These are phyloP conservation scores for Meteorus sp. DNA, from an alignment of 1,140 invertebrate species.

Conservation along the genomic window DNA sequence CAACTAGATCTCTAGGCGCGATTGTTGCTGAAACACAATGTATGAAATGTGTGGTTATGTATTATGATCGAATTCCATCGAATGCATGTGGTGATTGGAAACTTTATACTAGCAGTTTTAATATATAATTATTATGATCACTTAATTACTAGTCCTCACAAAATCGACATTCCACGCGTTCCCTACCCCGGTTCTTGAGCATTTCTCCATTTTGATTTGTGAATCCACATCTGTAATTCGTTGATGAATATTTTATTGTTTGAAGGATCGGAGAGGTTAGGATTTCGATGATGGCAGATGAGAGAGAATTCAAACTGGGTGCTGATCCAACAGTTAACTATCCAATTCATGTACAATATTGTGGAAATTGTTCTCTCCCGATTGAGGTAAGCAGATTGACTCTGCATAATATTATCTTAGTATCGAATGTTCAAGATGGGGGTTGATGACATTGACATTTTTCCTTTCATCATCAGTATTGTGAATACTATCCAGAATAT, in stretches of 20 bases:
- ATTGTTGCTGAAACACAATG: too few relatives aligned
- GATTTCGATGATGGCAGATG: constrained; percentile 48
- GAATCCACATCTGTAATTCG: too few relatives aligned
- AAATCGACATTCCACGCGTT: too few relatives aligned
- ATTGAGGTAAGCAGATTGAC: constrained; percentile 69
- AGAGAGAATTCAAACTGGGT: constrained; percentile 48
- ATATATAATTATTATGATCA: too few relatives aligned
- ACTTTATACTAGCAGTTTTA: too few relatives aligned
- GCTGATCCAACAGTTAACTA: constrained; percentile 67
- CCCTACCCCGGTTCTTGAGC: too few relatives aligned
- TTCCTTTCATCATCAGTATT: constrained; percentile 71
- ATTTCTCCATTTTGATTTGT: too few relatives aligned
- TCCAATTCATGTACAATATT: constrained; percentile 88
- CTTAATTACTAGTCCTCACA: too few relatives aligned
- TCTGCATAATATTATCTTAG: neutral
- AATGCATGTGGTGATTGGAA: too few relatives aligned
- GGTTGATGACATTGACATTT: neutral
- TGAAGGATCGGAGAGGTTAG: constrained; percentile 29
- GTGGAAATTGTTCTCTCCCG: constrained; percentile 92
- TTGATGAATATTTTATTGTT: neutral
- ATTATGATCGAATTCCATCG: too few relatives aligned
- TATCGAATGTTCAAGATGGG: neutral
- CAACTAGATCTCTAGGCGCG: too few relatives aligned
- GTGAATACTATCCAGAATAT: constrained; percentile 96
- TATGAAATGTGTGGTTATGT: too few relatives aligned